Conservation (phyloP, 2,888 invertebrate species). For the Choristoneura rosaceana region DNA sequence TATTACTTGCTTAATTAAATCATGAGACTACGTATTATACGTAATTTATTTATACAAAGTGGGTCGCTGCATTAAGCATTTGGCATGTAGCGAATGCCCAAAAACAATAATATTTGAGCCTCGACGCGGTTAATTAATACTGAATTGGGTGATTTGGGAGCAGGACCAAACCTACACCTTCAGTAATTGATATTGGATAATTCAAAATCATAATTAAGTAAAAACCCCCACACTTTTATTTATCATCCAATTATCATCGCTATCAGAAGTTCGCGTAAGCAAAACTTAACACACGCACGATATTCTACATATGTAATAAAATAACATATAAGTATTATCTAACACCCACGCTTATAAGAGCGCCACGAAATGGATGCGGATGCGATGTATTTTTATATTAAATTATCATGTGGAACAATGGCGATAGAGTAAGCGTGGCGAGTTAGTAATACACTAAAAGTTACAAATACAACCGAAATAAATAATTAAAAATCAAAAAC, state of each 20-base stretch:
- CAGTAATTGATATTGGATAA: too few relatives aligned
- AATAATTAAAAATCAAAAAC: not conserved
- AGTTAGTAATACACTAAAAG: not conserved
- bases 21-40: not conserved
- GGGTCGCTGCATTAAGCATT: not conserved
- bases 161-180: too few relatives aligned
- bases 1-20: not conserved
- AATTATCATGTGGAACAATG: not conserved
- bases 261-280: too few relatives aligned
- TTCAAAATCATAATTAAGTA: too few relatives aligned
- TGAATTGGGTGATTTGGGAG: too few relatives aligned
- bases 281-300: too few relatives aligned
- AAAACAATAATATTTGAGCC: not conserved
- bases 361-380: not conserved
- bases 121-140: too few relatives aligned
- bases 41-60: not conserved
- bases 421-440: not conserved
- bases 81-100: not conserved
- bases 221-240: too few relatives aligned
- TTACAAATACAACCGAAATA: not conserved
- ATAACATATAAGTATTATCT: not conserved
- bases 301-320: too few relatives aligned
- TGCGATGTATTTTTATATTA: not conserved
- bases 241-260: too few relatives aligned
- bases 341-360: not conserved